Evolutionary conservation across 2,113 vertebrate species (phyloP), one percentile per base, ranked within the genome.

Genomic region (Hippopotamus amphibius): DNA sequence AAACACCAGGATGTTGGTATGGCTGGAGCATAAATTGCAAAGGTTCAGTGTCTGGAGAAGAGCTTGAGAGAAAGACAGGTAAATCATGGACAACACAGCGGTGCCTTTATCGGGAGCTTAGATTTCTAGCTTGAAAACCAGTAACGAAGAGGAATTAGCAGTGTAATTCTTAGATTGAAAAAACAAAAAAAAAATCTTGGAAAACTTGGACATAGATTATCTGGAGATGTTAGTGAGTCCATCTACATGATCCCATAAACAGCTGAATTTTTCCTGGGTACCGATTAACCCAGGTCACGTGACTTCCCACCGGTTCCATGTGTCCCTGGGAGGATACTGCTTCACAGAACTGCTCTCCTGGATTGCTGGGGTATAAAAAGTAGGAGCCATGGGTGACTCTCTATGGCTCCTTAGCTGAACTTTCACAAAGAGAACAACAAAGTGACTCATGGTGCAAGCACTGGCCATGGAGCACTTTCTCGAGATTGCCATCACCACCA

Each of bases 191-290:
- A 26, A 33, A 19, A 66, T 16, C 30, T 4, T 21, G 7, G 9
- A 37, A 15, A 72, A 21, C 30, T 6, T 22, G 7, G 12, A 37
- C 24, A 80, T 5, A 19, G 30, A 19, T 93, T 96, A 48, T 55
- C 26, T 82, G 46, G 22, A 74, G 15, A 76, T 80, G 65, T 55
- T 86, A 68, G 71, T 57, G 83, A 89, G 65, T 68, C 53, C 33
- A 83, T 71, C 80, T 68, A 84, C 14, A 6, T 84, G 93, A 96
- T 84, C 92, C 92, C 0, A 11, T 97, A 94, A 98, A 97, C 87
- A 98, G 97, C 84, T 98, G 96, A 74, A 81, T 86, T 88, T 95
- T 97, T 77, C 7, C 93, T 97, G 72, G 59, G 10, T 97, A 89
- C 81, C 82, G 63, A 66, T 88, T 95, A 96, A 95, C n/a, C 41